Conservation (phyloP, 2,797 vertebrate species). For the Channa striata region DNA sequence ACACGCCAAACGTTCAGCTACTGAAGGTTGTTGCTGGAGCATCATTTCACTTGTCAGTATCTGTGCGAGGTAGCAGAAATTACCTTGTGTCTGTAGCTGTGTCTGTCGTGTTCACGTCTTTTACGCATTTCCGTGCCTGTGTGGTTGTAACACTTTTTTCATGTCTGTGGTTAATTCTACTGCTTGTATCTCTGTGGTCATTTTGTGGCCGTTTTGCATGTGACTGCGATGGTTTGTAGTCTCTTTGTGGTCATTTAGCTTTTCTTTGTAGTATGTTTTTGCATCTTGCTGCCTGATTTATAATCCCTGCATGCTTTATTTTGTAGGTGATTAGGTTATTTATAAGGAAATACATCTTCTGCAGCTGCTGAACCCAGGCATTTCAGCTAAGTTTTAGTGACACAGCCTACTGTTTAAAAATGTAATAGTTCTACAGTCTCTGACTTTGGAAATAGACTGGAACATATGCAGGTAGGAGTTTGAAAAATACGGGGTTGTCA, state of each 20-base stretch:
- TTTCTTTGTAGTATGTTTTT: neutral
- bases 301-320: neutral
- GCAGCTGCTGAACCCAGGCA: constrained; percentile 13
- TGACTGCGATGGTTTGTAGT: neutral
- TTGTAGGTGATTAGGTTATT: neutral
- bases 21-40: constrained; percentile 4
- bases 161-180: too few relatives aligned
- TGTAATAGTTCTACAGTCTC: constrained; percentile 17
- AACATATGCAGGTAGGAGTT: constrained; percentile 27
- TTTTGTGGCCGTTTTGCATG: neutral
- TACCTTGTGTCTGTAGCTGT: too few relatives aligned
- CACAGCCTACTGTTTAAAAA: constrained; percentile 29
- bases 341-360: neutral
- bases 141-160: neutral
- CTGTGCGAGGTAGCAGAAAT: too few relatives aligned
- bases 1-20: constrained; percentile 31
- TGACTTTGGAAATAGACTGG: constrained; percentile 15
- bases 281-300: neutral
- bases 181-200: too few relatives aligned
- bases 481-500: neutral
- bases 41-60: constrained; percentile 13
- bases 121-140: too few relatives aligned
- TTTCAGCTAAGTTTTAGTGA: constrained; percentile 7
- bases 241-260: neutral
- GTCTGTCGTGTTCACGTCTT: too few relatives aligned